Conservation (phyloP, 2,113 vertebrate species). For the Megaleporinus macrocephalus region DNA sequence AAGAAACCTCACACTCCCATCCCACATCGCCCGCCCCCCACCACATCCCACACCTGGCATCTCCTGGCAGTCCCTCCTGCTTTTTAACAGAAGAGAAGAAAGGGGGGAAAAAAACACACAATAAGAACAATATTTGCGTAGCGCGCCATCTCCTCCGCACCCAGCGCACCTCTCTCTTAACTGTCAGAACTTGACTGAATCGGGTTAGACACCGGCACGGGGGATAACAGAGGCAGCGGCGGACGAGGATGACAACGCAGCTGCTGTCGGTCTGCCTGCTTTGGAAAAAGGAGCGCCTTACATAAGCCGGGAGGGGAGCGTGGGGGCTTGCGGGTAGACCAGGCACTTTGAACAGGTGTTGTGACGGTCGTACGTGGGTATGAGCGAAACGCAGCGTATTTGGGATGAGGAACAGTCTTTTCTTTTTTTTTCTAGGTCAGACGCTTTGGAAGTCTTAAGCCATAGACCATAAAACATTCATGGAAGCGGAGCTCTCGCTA, state of each 20-base stretch:
- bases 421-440: constrained; percentile 19
- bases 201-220: constrained; percentile 74
- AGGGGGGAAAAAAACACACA: constrained; percentile 33
- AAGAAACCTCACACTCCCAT: background rate
- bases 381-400: constrained; percentile 13
- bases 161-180: constrained; percentile 53
- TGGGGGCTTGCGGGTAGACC: constrained; percentile 47
- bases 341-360: constrained; percentile 53
- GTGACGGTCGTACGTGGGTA: constrained; percentile 29
- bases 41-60: constrained; percentile 40
- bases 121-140: constrained; percentile 68
- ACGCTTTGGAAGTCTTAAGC: constrained; percentile 30
- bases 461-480: background rate
- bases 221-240: constrained; percentile 61
- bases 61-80: constrained; percentile 4
- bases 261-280: constrained; percentile 56
- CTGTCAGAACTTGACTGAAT: constrained; percentile 82
- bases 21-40: background rate
- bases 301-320: constrained; percentile 58
- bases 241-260: constrained; percentile 72
- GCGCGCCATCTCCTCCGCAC: constrained; percentile 61
- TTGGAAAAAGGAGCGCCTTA: constrained; percentile 58
- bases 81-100: constrained; percentile 10
- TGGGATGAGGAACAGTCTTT: constrained; percentile 5
- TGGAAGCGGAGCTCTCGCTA: background rate